These are phyloP conservation scores for Callitettix versicolor DNA, from an alignment of 1,140 invertebrate genomes.

Conservation along the genomic window DNA sequence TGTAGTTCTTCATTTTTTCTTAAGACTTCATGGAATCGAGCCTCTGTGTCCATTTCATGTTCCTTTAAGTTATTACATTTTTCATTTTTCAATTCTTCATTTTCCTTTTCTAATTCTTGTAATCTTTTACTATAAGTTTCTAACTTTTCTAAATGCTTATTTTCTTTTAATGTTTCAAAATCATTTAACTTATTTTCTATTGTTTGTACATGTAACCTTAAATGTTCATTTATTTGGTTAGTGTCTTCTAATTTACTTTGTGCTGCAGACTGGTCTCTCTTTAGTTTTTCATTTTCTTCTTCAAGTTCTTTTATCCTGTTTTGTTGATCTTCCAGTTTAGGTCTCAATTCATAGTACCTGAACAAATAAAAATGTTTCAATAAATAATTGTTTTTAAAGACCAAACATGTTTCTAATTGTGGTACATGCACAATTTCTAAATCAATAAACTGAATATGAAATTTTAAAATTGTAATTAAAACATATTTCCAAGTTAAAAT, in stretches of 20 bases:
- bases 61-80: slow-evolving; percentile 42
- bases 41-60: no score
- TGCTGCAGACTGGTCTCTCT: neutral
- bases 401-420: no score
- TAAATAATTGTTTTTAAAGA: neutral
- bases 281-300: slow-evolving; percentile 24
- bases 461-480: neutral
- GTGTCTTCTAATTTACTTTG: slow-evolving; percentile 2
- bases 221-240: neutral
- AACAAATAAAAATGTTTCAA: slow-evolving; percentile 2
- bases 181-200: no score
- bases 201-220: no score
- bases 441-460: neutral
- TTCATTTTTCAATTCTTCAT: slow-evolving; percentile 54
- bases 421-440: no score
- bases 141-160: no score
- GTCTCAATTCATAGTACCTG: slow-evolving; percentile 35
- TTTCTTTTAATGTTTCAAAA: no score
- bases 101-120: slow-evolving; percentile 35
- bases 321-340: slow-evolving; percentile 30
- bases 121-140: neutral
- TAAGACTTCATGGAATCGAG: no score
- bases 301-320: slow-evolving; percentile 28
- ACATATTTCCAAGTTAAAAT: no score
- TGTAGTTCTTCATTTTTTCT: no score